Base-by-base conservation (phyloP, 2,888 invertebrate genomes). In the Apodemia mormo region DNA sequence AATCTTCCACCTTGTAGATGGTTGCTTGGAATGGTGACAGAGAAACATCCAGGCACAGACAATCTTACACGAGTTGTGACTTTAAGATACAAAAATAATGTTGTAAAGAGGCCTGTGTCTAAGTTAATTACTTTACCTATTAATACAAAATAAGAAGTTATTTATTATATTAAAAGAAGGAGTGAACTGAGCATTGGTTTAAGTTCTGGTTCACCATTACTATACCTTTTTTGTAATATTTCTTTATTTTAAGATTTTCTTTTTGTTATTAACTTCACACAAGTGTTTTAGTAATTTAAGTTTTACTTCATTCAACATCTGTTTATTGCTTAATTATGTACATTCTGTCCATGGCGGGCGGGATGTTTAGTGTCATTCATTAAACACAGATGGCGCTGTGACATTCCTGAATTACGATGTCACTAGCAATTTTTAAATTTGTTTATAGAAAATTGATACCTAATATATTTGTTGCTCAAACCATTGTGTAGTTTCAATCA, bases 21-120 rank as follows among this genome's bases (percentile, higher is more conserved):
- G 58, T 30, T 58, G 1, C 22, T 30, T 58, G 58, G 58, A 3
- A 9, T 58, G 9, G 58, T 78, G 14, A 64, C 71, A 29, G 67
- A 75, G 6, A 75, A 75, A 61, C 76, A 78, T 66, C 70, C 76
- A 0, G 76, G 76, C 54, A 29, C 14, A 22, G 76, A 79, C 68
- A 70, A 72, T 7, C 43, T 77, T 22, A 77, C 77, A 29, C 71
- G 77, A 22, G 76, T 76, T 2, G 77, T 76, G 4, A 69, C 37
- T 33, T 4, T 65, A 37, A 65, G 49, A 52, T 58, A 12, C 3
- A 58, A 58, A 29, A 58, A 58, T 58, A 30, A 30, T 58, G 7
- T 58, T 29, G 10, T 58, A 10, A 58, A 58, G 30, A 58, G 29
- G 30, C 58, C 58, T 30, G 9, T 58, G 1, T 58, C 58, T 30